Base-by-base conservation (phyloP, 2,797 vertebrate genomes). In the Cynopterus sphinx region DNA sequence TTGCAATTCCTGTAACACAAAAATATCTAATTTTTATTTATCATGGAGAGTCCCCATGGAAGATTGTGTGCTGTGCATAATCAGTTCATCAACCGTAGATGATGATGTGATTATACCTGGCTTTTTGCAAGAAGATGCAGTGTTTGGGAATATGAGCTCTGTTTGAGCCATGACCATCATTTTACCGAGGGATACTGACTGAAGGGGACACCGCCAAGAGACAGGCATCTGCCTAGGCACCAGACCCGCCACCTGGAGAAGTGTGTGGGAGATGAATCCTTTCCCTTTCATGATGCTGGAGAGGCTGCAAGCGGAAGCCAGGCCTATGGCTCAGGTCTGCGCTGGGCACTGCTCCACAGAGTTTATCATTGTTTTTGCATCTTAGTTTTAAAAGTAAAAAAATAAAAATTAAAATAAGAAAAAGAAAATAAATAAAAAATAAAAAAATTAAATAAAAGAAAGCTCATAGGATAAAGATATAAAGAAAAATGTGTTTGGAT, bases 151-250 rank as follows among this genome's bases (percentile, higher is more conserved):
- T 31, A 36, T 8, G 13, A 49, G n/a, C 26, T 71, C 17, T 41
- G 10, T n/a, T 36, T 4, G 3, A 75, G 43, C 31, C 26, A 8
- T 0, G 10, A 28, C 53, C 9, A 7, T 33, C 7, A 6, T 57
- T 57, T 85, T 70, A 15, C 15, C 2, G 4, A 51, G 6, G 79
- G 57, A 49, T 19, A 31, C 57, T 28, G 57, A 26, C 24, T 2
- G 28, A 9, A 22, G 65, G 15, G n/a, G 39, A 41, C 17, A 8
- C 16, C 0, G 0, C 10, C 1, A 0, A 21, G 31, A 59, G 65
- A 78, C 4, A n/a, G 46, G 82, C n/a, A 31, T 33, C 17, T 49
- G 9, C 41, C 46, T 26, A n/a, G 26, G 77, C 59, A 6, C 36
- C 19, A 26, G 8, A 68, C 68, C 24, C 17, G 17, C 22, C 39